These are phyloP conservation scores for Synanthedon vespiformis DNA, from an alignment of 2,888 invertebrate species.

Conservation along the genomic window DNA sequence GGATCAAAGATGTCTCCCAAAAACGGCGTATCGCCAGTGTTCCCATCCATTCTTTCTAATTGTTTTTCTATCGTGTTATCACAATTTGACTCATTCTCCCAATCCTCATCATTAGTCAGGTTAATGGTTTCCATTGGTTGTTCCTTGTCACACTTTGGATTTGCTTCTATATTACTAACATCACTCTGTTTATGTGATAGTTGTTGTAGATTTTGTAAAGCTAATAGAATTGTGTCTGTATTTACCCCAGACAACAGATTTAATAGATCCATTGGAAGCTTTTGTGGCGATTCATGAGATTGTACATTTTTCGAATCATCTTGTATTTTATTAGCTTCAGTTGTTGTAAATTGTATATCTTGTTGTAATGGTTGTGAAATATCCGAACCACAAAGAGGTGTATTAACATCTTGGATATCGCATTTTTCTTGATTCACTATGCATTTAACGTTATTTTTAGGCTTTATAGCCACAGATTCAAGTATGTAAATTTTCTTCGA, in stretches of 20 bases:
- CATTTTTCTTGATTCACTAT: background rate
- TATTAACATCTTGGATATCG: background rate
- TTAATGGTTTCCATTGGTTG: constrained; percentile 45
- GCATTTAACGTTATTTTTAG: constrained; percentile 8
- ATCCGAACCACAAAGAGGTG: background rate
- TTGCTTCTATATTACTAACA: constrained; percentile 9
- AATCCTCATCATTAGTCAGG: constrained; percentile 57
- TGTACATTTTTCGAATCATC: background rate
- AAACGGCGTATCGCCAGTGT: constrained; percentile 54
- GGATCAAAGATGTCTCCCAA: constrained; percentile 65
- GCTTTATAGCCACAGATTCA: constrained; percentile 43
- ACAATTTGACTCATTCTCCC: constrained; percentile 51
- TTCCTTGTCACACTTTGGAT: constrained; percentile 9
- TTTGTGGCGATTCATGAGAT: background rate
- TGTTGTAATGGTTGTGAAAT: background rate
- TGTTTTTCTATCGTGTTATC: constrained; percentile 48
- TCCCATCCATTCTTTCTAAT: constrained; percentile 44
- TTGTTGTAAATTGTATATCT: background rate
- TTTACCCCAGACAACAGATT: constrained; percentile 51
- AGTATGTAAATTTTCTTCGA: constrained; percentile 44
- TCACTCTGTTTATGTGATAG: constrained; percentile 25
- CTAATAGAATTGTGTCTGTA: constrained; percentile 47
- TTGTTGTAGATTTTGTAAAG: constrained; percentile 57
- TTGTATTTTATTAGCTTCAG: background rate
- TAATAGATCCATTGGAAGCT: constrained; percentile 28